Percentiles rank a stretch among this genome's conserved stretches.
phyloP scores from a whole-genome alignment of 1,140 invertebrate genomes.

The Drosophila funebris region DNA sequence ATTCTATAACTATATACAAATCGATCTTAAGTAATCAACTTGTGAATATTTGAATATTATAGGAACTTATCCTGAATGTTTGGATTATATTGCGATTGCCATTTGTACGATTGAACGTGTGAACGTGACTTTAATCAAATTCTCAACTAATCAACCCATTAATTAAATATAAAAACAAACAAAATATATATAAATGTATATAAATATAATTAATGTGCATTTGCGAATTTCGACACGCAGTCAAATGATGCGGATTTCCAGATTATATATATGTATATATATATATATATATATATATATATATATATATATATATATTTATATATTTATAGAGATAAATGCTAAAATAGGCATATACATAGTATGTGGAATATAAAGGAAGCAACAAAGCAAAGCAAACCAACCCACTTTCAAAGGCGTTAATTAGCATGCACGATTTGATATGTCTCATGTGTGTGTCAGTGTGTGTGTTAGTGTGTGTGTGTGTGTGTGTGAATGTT shows the following conservation, averaged over 20 bases:
- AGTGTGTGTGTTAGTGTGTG: neutral
- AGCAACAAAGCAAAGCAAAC: conserved; percentile 33
- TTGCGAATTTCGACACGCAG: conserved; percentile 34
- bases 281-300: no score
- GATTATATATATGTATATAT: conserved; percentile 9
- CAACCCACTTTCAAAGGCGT: conserved; percentile 37
- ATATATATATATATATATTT: neutral
- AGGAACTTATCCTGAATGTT: conserved; percentile 9
- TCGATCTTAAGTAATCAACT: neutral
- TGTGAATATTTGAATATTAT: neutral
- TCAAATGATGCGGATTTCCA: conserved; percentile 17
- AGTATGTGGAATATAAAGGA: conserved; percentile 9
- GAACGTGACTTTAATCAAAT: conserved; percentile 39
- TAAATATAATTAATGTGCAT: conserved; percentile 12
- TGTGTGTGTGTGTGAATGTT: no score
- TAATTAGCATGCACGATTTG: conserved; percentile 61
- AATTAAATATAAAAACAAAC: conserved; percentile 9
- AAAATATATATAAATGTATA: conserved; percentile 1
- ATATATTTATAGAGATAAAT: neutral
- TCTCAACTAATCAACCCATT: neutral
- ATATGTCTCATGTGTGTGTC: neutral
- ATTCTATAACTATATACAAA: neutral
- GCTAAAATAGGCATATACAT: neutral
- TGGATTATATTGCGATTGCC: neutral
- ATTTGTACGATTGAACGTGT: conserved; percentile 22